Evolutionary conservation across 2,797 vertebrate species (phyloP).

Genomic region (Picus viridis): DNA sequence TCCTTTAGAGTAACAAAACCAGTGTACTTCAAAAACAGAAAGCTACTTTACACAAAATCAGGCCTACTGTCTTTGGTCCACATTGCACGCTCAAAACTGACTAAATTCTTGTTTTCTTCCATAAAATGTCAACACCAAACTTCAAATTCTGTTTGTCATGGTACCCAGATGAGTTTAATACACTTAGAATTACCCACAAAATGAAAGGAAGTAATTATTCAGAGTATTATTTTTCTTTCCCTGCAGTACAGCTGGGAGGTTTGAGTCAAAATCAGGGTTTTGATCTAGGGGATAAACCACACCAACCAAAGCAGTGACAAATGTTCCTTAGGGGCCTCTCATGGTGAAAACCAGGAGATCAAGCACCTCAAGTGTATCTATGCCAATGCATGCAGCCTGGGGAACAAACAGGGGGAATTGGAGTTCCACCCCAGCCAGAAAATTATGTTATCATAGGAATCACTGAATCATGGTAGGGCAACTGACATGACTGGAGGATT

Average conservation of each 20-base stretch:
- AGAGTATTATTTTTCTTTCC: background rate
- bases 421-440: no score
- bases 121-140: background rate
- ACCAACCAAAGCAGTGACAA: background rate
- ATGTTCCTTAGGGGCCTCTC: background rate
- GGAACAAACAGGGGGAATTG: no score
- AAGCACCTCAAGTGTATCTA: background rate
- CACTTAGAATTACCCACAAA: background rate
- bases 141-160: background rate
- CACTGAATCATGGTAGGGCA: no score
- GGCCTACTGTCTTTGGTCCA: conserved; percentile 65
- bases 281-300: background rate
- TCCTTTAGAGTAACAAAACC: background rate
- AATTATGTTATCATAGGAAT: no score
- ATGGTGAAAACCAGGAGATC: background rate
- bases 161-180: background rate
- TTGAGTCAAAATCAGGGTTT: background rate
- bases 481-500: no score
- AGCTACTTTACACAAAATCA: conserved; percentile 38
- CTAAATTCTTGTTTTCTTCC: background rate
- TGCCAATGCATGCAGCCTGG: no score
- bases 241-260: background rate
- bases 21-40: background rate
- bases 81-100: background rate
- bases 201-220: background rate